Base-by-base conservation (phyloP, 2,797 vertebrate species). In the Esox lucius region DNA sequence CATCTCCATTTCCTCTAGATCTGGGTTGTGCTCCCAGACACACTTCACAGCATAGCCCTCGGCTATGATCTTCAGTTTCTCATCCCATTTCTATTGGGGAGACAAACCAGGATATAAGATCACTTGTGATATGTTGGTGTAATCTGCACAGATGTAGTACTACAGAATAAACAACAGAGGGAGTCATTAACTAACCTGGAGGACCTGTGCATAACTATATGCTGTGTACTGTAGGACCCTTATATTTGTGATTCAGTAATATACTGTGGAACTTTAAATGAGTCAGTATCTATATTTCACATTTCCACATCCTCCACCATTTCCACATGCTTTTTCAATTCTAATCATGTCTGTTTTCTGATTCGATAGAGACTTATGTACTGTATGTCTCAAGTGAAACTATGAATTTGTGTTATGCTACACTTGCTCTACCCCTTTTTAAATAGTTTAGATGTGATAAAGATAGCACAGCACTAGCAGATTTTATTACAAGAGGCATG, bases 11-110 rank as follows among this genome's bases (percentile, higher is more conserved):
- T 90, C 83, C 19, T 76, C 65, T 72, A 91, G 75, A 0, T 86
- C 74, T 0, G 90, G 86, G 86, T 94, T 94, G 85, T 93, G 90
- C 9, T 80, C 83, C 92, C 92, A 94, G 42, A 78, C 5, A 33
- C 94, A 94, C 51, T 87, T 87, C 0, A 89, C 35, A 0, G 89
- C 87, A 7, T 92, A 91, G 17, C 61, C 19, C 68, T 88, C 88
- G 0, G 94, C 93, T 0, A 90, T 13, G 70, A 89, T 0, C 73
- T 88, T 89, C 75, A 93, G 69, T 0, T 0, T 39, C 0, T 82
- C 0, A 28, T 91, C 86, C 94, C 94, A 94, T 73, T 66, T 84
- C 93, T 94, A 78, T 62, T 84, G 48, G 48, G 46, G 4, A 19
- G 46, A 67, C 8, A 68, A 33, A 53, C 19, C 28, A 65, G 15